These are phyloP conservation scores for Chinchilla lanigera DNA, from an alignment of 2,113 vertebrate genomes.

Conservation along the genomic window DNA sequence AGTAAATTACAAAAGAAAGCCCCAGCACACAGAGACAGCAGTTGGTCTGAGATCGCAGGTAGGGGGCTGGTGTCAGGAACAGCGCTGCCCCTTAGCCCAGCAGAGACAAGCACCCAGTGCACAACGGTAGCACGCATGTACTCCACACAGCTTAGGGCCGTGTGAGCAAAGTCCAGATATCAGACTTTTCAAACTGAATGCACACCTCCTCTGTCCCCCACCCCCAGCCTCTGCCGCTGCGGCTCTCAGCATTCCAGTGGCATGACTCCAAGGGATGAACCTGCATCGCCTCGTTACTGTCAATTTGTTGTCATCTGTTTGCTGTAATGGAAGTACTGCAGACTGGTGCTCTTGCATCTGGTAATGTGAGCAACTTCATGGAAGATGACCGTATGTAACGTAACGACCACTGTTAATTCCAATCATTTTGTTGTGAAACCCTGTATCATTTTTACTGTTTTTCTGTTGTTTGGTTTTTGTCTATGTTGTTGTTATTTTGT, in stretches of 20 bases:
- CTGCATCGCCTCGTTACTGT: neutral
- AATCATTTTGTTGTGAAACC: no score
- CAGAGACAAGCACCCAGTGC: neutral
- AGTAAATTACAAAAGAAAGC: conserved; percentile 39
- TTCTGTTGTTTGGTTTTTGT: no score
- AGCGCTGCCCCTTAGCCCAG: neutral
- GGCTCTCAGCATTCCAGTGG: neutral
- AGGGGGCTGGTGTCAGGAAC: neutral
- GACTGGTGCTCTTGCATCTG: neutral
- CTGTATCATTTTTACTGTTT: no score
- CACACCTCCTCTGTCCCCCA: neutral
- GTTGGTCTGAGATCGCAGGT: neutral
- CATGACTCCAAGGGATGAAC: neutral
- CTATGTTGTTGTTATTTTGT: no score
- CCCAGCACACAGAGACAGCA: neutral
- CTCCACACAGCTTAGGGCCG: neutral
- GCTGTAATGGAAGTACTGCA: neutral
- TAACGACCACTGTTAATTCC: no score
- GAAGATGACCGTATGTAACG: no score
- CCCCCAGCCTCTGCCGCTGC: neutral
- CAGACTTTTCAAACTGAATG: neutral
- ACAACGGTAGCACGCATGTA: neutral
- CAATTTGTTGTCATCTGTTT: neutral
- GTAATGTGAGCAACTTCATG: no score
- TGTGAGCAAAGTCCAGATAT: neutral